Evolutionary conservation across 2,113 vertebrate species (phyloP), one percentile per base, ranked within the genome.

Genomic region (Eretmochelys imbricata): DNA sequence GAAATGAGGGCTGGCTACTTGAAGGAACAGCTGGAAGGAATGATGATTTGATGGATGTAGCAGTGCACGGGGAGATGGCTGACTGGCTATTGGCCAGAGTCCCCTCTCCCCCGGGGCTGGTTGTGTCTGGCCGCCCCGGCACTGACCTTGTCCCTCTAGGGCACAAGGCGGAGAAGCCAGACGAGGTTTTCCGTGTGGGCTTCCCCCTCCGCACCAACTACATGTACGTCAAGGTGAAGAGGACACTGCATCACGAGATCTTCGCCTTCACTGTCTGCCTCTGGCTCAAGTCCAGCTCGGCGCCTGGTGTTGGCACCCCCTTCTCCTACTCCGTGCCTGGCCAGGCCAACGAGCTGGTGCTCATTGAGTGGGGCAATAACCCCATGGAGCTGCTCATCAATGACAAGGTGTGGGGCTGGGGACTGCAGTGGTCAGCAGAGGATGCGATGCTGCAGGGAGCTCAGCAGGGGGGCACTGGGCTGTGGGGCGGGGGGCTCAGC

Each of bases 331-430:
- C 99, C 0, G 99, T 99, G 62, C 99, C 99, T 0, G 99, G 99
- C 8, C 99, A 99, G 98, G 97, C 99, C 80, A 99, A 99, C 13
- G 99, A 99, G 89, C 98, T 99, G 95, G 99, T 99, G 42, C 98
- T 99, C 90, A 99, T 99, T 0, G 99, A 99, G 97, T 99, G 99
- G 99, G 99, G 99, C 46, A 99, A 99, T 97, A 99, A 99, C 96
- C 99, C 99, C 42, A 99, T 99, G 99, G 99, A 99, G 97, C 99
- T 99, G 82, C 99, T 99, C 95, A 99, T 99, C 95, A 99, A 99
- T 0, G 99, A 99, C 98, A 99, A 99, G 99, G 99, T 99, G 75
- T 22, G 8, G 49, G 46, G 38, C n/a, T 14, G 59, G 29, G 29
- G 29, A 9, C 53, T 22, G 53, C 53, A 20, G 9, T 3, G 19